Evolutionary conservation across 2,113 vertebrate genomes (phyloP).

Genomic region (Acrocephalus arundinaceus): DNA sequence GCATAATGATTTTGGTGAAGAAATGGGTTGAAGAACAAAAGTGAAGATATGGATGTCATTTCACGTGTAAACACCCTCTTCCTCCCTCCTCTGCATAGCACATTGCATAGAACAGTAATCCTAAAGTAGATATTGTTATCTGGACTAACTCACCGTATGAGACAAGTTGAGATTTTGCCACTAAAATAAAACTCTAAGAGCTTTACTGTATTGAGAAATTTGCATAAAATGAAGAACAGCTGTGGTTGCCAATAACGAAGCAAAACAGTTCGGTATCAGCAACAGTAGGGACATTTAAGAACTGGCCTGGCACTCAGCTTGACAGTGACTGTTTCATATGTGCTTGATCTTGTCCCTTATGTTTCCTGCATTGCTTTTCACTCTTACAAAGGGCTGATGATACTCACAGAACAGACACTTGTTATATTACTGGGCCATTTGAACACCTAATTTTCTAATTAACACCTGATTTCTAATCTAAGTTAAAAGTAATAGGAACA

Average conservation of each 20-base stretch:
- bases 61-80: background rate
- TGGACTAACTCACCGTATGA: background rate
- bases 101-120: background rate
- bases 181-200: background rate
- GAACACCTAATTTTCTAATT: background rate
- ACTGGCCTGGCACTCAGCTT: background rate
- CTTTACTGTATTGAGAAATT: background rate
- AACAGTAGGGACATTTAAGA: background rate
- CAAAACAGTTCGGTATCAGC: background rate
- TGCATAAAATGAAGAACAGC: background rate
- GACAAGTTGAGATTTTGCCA: background rate
- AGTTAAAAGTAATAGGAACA: background rate
- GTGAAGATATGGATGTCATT: background rate
- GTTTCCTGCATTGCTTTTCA: background rate
- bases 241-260: background rate
- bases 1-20: background rate
- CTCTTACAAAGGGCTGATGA: background rate
- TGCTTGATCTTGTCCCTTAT: background rate
- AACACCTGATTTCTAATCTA: background rate
- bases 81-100: background rate
- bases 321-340: fast-evolving
- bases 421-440: background rate
- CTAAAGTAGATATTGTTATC: background rate
- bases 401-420: background rate
- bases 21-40: background rate